Evolutionary conservation across 2,113 vertebrate genomes (phyloP), one percentile per base, ranked within the genome.

Genomic region (Jaculus jaculus): DNA sequence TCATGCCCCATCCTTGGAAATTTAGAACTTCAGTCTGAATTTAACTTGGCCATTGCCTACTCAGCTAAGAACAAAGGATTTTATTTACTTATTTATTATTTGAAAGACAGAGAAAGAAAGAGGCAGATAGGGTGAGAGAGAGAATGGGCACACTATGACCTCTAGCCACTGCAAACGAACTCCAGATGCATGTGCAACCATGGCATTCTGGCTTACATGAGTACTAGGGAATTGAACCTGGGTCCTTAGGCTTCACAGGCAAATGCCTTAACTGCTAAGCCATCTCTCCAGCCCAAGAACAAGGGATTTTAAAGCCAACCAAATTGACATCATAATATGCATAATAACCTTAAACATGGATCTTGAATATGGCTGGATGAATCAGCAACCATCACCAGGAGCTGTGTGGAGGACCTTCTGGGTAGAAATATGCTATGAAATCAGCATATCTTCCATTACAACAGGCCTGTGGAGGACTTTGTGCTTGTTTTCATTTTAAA

Each of bases 401-500:
- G 28, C 42, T 60, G 78, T 86, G 42, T 15, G 0, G 23, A 80
- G 61, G 58, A 30, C 71, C 79, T 54, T 7, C 15, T 12, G 24
- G 11, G 81, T 15, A 89, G 47, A 78, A 74, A 87, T 21, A 61
- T 3, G 42, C 73, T 16, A 75, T 32, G 80, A 97, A 94, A 68
- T 28, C 82, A 95, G 94, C 60, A 80, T 20, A 87, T 93, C 39
- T 94, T 78, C 85, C 88, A 83, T 90, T 95, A 51, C 78, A 95
- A 89, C 17, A 95, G 32, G 47, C 37, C 84, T 63, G 51, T 91
- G 10, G 84, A 92, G 18, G 10, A 90, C 83, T 90, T 39, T 58
- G 21, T 89, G 90, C 92, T 92, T 89, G n/a, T 96, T 98, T 98
- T 96, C 97, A 97, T 98, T 91, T 97, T 0, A 89, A 98, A 98